These are phyloP conservation scores for Lophura nycthemera DNA, from an alignment of 2,113 vertebrate species.

Conservation along the genomic window DNA sequence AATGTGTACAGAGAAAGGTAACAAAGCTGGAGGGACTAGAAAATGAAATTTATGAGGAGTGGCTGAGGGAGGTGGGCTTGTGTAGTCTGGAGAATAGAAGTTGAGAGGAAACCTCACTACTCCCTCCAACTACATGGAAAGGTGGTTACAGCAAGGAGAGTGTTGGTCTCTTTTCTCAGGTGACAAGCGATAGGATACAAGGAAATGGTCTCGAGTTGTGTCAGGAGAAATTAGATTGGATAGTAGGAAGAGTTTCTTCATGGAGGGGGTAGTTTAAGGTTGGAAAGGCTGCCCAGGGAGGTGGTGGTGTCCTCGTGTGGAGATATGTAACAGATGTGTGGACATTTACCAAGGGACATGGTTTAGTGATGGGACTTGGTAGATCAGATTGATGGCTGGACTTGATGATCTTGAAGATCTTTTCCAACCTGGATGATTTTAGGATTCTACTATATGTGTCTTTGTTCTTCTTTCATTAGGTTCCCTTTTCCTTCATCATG, in stretches of 20 bases:
- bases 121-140: not conserved
- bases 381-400: not conserved
- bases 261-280: not conserved
- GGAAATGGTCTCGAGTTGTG: not conserved
- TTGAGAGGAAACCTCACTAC: not conserved
- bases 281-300: not conserved
- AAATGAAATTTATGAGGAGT: not conserved
- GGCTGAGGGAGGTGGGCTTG: not conserved
- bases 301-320: not conserved
- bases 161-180: not conserved
- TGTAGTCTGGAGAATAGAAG: not conserved
- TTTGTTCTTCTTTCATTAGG: conserved; percentile 75
- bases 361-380: not conserved
- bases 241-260: not conserved
- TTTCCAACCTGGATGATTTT: not conserved
- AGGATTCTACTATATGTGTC: not conserved
- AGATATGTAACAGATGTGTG: not conserved
- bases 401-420: not conserved
- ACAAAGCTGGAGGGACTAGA: not conserved
- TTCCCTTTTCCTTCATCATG: conserved; percentile 95
- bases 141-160: not conserved
- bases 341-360: not conserved
- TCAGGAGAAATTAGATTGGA: not conserved
- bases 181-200: not conserved
- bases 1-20: not conserved